Evolutionary conservation across 2,888 invertebrate genomes (phyloP), one percentile per base, ranked within the genome.

Genomic region (Diaprepes abbreviatus): DNA sequence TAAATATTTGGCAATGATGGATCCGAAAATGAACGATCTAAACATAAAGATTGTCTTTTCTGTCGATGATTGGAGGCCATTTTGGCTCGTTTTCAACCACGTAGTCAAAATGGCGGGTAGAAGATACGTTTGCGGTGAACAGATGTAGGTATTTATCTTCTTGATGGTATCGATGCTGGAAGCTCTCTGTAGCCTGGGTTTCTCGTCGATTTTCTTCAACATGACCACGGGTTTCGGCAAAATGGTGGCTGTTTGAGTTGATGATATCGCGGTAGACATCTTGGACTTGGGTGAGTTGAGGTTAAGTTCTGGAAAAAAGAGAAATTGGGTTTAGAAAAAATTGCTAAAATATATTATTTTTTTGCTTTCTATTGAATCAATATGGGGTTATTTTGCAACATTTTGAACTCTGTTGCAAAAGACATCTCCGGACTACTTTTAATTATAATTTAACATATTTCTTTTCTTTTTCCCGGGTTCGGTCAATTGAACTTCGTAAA

Each of bases 11-110:
- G 58, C 50, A n/a, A 72, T 17, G 28, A 72, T n/a, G 28, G 62
- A 64, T 2, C 70, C 59, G 17, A 67, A 70, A 40, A 73, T 64
- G 1, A 73, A n/a, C 14, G 70, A 73, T n/a, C 72, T 57, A 12
- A 73, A 70, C 58, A 70, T 55, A 14, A 73, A 67, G 48, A 73
- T 73, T 10, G 67, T 67, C 24, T 73, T 72, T 60, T 73, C 72
- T 5, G 70, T 43, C n/a, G 66, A 66, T 0, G 66, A 43, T 14
- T 73, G 66, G 5, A 73, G 38, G 16, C 70, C 38, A 28, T 65
- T 73, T 50, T 70, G 69, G 24, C 70, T 58, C 7, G 70, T 65
- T 40, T 70, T 70, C n/a, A 70, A 45, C 72, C 72, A 73, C n/a
- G 64, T 73, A 0, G 67, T 71, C 33, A 73, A 64, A 12, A 73